Evolutionary conservation across 2,113 vertebrate species (phyloP).

Genomic region (Syrmaticus mikado): DNA sequence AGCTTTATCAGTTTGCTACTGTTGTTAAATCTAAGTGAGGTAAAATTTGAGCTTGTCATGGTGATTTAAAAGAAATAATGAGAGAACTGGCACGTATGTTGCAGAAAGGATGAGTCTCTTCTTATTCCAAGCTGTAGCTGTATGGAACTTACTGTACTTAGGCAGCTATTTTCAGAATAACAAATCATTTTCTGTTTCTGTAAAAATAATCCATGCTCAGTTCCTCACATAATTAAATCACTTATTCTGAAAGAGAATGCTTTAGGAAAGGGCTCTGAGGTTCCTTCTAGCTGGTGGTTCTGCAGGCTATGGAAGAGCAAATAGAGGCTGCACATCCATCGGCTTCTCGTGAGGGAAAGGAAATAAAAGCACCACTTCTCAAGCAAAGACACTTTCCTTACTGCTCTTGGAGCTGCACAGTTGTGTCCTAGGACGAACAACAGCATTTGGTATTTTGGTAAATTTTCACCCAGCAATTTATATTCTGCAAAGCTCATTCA

Average conservation of each 20-base stretch:
- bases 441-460: not conserved
- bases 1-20: constrained; percentile 29
- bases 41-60: constrained; percentile 2
- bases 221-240: not conserved
- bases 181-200: not conserved
- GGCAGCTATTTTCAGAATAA: not conserved
- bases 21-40: not conserved
- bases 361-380: not conserved
- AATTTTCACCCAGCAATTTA: not conserved
- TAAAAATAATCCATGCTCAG: not conserved
- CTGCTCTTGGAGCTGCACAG: not conserved
- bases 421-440: not conserved
- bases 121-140: not conserved
- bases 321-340: not conserved
- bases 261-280: not conserved
- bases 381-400: not conserved
- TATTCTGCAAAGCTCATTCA: not conserved
- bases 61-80: not conserved
- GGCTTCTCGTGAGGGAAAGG: not conserved
- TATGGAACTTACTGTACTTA: not conserved
- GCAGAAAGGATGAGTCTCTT: not conserved
- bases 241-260: not conserved
- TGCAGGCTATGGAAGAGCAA: not conserved
- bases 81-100: not conserved
- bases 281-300: not conserved